These are phyloP conservation scores for Hypolimnas misippus DNA, from an alignment of 2,888 invertebrate species.

Conservation along the genomic window DNA sequence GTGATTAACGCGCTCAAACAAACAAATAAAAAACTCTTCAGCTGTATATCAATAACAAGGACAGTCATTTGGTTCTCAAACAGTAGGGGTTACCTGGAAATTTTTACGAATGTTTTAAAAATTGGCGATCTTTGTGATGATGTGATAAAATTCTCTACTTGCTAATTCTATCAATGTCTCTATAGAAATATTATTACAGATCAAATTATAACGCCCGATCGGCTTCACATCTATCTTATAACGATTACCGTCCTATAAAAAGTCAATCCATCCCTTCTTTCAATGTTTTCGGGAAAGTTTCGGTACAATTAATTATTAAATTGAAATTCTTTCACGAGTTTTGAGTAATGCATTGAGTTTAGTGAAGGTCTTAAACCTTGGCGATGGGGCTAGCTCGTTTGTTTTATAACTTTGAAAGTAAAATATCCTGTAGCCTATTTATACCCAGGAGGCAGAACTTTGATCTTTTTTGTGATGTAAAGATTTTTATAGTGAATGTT, in stretches of 20 bases:
- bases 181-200: too few relatives aligned
- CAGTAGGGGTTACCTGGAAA: too few relatives aligned
- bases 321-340: slow-evolving; percentile 50
- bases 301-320: slow-evolving; percentile 54
- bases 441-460: slow-evolving; percentile 29
- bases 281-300: slow-evolving; percentile 42
- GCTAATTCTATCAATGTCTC: too few relatives aligned
- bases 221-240: neutral
- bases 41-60: too few relatives aligned
- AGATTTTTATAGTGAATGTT: slow-evolving; percentile 18
- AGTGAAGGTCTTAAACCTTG: slow-evolving; percentile 42
- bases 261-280: slow-evolving; percentile 7
- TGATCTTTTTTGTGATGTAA: slow-evolving; percentile 28
- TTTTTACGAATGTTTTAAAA: too few relatives aligned
- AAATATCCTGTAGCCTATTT: slow-evolving; percentile 44
- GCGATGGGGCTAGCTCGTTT: slow-evolving; percentile 36
- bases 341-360: slow-evolving; percentile 44
- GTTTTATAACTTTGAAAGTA: slow-evolving; percentile 44
- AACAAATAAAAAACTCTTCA: too few relatives aligned
- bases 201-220: neutral
- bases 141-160: too few relatives aligned
- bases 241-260: slow-evolving; percentile 10
- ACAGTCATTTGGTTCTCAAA: too few relatives aligned
- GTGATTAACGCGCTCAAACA: too few relatives aligned
- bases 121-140: too few relatives aligned